Evolutionary conservation across 2,888 invertebrate genomes (phyloP).

Genomic region (Mythimna pallens): DNA sequence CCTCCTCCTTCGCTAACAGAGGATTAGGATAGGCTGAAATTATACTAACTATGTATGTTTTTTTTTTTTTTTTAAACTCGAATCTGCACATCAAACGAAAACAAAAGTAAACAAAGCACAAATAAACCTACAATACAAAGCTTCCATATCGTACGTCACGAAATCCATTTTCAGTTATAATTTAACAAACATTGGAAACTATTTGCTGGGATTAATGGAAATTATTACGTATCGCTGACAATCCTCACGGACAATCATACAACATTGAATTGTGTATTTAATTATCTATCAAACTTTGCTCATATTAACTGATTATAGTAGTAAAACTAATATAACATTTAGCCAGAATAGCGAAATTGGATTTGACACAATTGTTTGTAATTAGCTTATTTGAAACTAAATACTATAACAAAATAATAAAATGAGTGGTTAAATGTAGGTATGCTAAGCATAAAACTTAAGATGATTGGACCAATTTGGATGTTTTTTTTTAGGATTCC

Average conservation of each 20-base stretch:
- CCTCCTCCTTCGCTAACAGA: too few species aligned
- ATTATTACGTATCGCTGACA: slow-evolving; percentile 51
- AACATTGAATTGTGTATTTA: slow-evolving; percentile 58
- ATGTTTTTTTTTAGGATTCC: too few species aligned
- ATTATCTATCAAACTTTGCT: slow-evolving; percentile 43
- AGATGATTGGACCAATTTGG: too few species aligned
- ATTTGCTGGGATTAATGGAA: slow-evolving; percentile 55
- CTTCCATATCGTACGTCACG: slow-evolving; percentile 37
- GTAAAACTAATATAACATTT: slow-evolving; percentile 4
- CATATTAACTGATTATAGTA: slow-evolving; percentile 26
- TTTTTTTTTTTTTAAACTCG: too few species aligned
- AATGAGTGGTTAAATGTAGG: too few species aligned
- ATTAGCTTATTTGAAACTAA: too few species aligned
- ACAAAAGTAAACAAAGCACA: slow-evolving; percentile 16
- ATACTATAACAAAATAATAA: too few species aligned
- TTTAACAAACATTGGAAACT: slow-evolving; percentile 62
- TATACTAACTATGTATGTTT: too few species aligned
- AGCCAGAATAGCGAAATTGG: not conserved
- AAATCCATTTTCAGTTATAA: slow-evolving; percentile 59
- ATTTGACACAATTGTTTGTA: too few species aligned
- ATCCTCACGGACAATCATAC: slow-evolving; percentile 46
- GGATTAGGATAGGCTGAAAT: too few species aligned
- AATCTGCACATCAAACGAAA: not conserved
- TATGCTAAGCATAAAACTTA: too few species aligned
- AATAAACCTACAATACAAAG: slow-evolving; percentile 20